A percentile compares a stretch with the other conserved stretches of the same genome.
Evolutionary conservation across 2,888 invertebrate genomes (phyloP).

Genomic region (Ophraella communa): DNA sequence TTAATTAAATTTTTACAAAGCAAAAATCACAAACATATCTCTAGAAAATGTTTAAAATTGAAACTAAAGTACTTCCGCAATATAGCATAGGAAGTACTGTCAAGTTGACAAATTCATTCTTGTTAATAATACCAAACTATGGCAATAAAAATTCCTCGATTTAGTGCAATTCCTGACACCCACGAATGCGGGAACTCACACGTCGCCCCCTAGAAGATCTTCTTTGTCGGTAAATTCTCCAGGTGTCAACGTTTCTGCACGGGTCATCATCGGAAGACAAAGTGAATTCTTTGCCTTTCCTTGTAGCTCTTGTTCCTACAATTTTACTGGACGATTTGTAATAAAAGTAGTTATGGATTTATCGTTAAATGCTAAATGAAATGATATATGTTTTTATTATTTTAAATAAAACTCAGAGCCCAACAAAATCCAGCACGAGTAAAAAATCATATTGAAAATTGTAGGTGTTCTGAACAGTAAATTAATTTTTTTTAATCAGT

Average conservation of each 20-base stretch:
- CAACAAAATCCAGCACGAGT: too few species aligned
- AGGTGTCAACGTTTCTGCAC: conserved; percentile 48
- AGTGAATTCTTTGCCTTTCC: conserved; percentile 18
- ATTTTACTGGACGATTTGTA: conserved; percentile 4
- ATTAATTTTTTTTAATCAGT: too few species aligned
- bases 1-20: too few species aligned
- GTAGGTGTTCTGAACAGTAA: too few species aligned
- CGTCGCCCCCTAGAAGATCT: conserved; percentile 37
- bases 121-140: not conserved
- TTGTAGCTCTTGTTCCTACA: conserved; percentile 8
- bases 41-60: too few species aligned
- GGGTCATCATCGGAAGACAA: conserved; percentile 35
- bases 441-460: too few species aligned
- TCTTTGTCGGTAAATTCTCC: conserved; percentile 44
- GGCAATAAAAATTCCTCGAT: conserved; percentile 4
- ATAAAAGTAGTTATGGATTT: too few species aligned
- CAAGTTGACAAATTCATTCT: not conserved
- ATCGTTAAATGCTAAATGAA: not conserved
- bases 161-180: conserved; percentile 29
- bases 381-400: too few species aligned
- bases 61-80: too few species aligned
- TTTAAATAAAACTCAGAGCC: too few species aligned
- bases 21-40: too few species aligned
- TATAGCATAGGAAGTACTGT: not conserved
- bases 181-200: conserved; percentile 37